Base-by-base conservation (phyloP, 2,888 invertebrate genomes). In the Scaptomyza reducta region DNA sequence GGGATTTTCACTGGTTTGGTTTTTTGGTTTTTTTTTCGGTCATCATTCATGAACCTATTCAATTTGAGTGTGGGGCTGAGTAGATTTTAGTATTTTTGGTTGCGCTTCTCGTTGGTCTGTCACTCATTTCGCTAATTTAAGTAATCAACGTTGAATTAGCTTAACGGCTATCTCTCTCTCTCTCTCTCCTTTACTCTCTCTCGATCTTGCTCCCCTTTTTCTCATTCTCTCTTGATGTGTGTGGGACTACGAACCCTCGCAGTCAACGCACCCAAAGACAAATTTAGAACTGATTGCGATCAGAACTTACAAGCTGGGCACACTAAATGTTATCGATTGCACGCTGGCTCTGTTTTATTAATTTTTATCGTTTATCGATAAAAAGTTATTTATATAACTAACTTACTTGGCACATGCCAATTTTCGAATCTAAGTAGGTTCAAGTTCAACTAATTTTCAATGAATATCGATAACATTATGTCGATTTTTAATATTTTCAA, bases 91-190 rank as follows among this genome's bases (percentile, higher is more conserved):
- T 51, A 59, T 67, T 75, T 75, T 64, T 41, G 54, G 38, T 46
- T 59, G 42, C 50, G 61, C 46, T 41, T 57, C 42, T 56, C 53
- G 45, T 65, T 73, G 41, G 49, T 51, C 77, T 84, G 87, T 84
- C 84, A 84, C 87, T 84, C 88, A 88, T 71, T 71, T 81, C 44
- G 65, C 80, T 88, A 87, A 85, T 88, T 88, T 84, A 88, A 67
- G 56, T 77, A 88, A 88, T 85, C 81, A 85, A 88, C 79, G 49
- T 63, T 63, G 76, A 82, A 85, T 87, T 79, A 69, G 80, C 62
- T 62, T 45, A 65, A 53, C 53, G 29, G 35, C 66, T 27, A 22
- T 40, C 40, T 16, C 11, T 14, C n/a, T 16, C 14, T 13, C 18
- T 6, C 27, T 14, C 29, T 14, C 41, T n/a, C 16, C 14, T n/a